phyloP scores from a whole-genome alignment of 2,113 vertebrate species.

The Corynorhinus townsendii region DNA sequence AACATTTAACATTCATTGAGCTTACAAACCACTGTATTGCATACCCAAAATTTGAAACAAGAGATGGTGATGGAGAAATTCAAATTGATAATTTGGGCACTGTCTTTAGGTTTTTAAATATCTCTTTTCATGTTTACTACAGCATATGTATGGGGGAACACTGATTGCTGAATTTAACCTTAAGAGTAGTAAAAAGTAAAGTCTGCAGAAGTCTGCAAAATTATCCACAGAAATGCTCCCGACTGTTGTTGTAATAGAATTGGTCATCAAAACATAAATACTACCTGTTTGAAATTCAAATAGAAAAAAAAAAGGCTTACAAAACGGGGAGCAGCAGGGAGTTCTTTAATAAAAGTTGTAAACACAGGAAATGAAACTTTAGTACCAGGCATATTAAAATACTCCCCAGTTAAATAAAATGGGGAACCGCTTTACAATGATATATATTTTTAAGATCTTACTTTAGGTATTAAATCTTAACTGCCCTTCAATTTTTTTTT shows the following conservation, averaged over 20 bases:
- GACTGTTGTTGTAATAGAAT: background rate
- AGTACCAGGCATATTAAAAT: constrained; percentile 57
- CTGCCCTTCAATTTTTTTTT: background rate
- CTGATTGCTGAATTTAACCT: constrained; percentile 64
- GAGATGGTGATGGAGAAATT: background rate
- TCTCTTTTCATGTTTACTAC: constrained; percentile 20
- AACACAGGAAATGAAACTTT: constrained; percentile 62
- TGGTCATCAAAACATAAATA: constrained; percentile 32
- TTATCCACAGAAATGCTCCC: constrained; percentile 30
- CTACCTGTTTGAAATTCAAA: constrained; percentile 48
- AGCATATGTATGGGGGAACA: constrained; percentile 20
- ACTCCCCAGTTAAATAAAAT: constrained; percentile 39
- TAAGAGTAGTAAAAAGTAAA: constrained; percentile 65
- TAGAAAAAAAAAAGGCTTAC: constrained; percentile 29
- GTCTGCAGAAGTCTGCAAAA: constrained; percentile 44
- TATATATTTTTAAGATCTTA: background rate
- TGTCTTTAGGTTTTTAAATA: background rate
- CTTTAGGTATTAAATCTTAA: constrained; percentile 8
- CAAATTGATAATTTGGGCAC: background rate
- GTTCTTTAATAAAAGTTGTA: constrained; percentile 51
- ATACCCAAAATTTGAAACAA: background rate
- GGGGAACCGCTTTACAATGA: constrained; percentile 46
- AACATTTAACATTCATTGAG: constrained; percentile 19
- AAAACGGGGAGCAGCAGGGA: constrained; percentile 7
- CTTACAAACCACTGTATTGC: background rate